Percentiles rank a stretch among this genome's conserved stretches.
These are phyloP conservation scores for Molossus alvarezi DNA, from an alignment of 2,797 vertebrate genomes.

Conservation along the genomic window DNA sequence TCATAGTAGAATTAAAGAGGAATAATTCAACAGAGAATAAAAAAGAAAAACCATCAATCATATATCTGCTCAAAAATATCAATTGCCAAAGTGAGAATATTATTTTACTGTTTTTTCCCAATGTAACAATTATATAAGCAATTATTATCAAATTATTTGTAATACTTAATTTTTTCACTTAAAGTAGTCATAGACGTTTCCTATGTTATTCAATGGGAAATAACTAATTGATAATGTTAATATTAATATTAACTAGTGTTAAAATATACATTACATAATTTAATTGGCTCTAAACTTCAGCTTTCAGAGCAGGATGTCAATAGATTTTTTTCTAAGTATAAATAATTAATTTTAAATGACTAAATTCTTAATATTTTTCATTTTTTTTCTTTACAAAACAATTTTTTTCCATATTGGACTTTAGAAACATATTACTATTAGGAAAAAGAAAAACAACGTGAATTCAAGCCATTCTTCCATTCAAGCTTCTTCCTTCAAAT, in stretches of 20 bases:
- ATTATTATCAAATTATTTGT: neutral
- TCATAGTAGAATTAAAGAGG: neutral
- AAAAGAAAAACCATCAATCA: neutral
- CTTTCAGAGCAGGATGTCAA: neutral
- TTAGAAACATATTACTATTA: neutral
- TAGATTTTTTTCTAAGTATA: neutral
- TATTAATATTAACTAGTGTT: neutral
- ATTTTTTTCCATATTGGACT: neutral
- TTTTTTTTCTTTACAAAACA: constrained; percentile 3
- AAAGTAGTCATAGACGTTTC: neutral
- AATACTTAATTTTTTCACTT: constrained; percentile 20
- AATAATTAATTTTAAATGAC: neutral
- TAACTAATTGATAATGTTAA: neutral
- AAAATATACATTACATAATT: constrained; percentile 11
- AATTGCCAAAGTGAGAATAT: neutral
- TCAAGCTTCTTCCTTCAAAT: neutral
- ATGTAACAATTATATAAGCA: neutral
- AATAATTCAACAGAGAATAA: constrained; percentile 1
- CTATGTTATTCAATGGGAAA: neutral
- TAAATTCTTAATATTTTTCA: constrained; percentile 27
- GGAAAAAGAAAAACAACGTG: neutral
- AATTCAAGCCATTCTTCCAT: neutral
- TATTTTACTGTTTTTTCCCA: neutral
- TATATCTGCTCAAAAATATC: neutral
- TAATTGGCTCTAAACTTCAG: constrained; percentile 25